phyloP scores from a whole-genome alignment of 37 sponge, comb jelly and placozoan genomes.

The Lycopodina hypogea region DNA sequence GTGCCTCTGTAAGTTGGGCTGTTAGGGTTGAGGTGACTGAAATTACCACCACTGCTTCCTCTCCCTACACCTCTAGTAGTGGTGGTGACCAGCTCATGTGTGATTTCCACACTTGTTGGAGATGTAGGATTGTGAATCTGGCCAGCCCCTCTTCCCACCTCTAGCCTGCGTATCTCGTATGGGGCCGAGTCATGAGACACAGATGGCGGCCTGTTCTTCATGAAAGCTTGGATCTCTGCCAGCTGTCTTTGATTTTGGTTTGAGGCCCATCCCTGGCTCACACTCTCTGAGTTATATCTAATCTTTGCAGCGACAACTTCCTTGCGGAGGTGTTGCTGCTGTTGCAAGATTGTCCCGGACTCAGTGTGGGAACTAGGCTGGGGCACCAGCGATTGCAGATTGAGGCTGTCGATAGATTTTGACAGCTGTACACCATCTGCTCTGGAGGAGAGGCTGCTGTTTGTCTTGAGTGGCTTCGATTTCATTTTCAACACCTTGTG shows the following conservation, averaged over 20 bases:
- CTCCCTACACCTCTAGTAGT: not conserved
- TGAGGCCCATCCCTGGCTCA: constrained; percentile 1
- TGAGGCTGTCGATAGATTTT: not conserved
- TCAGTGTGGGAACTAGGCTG: not conserved
- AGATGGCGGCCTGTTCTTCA: not conserved
- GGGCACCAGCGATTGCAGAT: not conserved
- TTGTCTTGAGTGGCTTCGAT: constrained; percentile 11
- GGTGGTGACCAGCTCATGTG: constrained; percentile 22
- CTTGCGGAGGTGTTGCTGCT: not conserved
- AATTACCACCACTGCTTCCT: not conserved
- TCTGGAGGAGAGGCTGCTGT: not conserved
- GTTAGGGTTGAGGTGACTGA: no score
- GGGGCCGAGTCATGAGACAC: constrained; percentile 1
- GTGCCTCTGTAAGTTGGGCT: not conserved
- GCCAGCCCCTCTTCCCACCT: not conserved
- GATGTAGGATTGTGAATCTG: constrained; percentile 4
- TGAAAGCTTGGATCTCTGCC: constrained; percentile 35
- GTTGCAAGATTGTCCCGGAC: not conserved
- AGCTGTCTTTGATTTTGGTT: not conserved
- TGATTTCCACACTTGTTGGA: constrained; percentile 35
- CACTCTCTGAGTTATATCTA: not conserved
- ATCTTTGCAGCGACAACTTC: not conserved
- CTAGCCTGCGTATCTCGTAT: not conserved
- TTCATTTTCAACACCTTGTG: not conserved
- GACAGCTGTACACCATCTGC: constrained; percentile 25